Conservation (phyloP, 1,140 invertebrate species). For the Drosophila nikananu region DNA sequence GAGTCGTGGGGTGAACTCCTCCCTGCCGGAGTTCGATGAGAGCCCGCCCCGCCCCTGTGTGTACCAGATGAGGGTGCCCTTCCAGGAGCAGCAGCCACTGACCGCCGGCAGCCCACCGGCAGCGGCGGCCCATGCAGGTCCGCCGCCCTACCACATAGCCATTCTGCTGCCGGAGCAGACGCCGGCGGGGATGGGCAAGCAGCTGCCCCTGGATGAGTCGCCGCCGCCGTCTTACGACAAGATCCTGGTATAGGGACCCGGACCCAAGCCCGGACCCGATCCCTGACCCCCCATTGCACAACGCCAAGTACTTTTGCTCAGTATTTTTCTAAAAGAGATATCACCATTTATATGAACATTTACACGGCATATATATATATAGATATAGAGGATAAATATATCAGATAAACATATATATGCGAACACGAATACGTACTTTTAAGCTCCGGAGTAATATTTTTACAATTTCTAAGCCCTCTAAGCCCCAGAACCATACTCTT, state of each 20-base stretch:
- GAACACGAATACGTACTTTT: conserved; percentile 59
- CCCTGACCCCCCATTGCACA: conserved; percentile 39
- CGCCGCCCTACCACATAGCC: conserved; percentile 88
- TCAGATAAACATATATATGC: conserved; percentile 47
- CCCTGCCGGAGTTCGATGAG: conserved; percentile 4
- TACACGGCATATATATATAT: conserved; percentile 59
- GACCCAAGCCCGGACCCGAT: conserved; percentile 49
- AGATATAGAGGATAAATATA: conserved; percentile 57
- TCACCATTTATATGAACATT: conserved; percentile 79
- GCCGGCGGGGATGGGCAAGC: conserved; percentile 60
- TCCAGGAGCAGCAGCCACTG: conserved; percentile 57
- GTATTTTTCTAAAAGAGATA: conserved; percentile 79
- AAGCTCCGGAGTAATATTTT: conserved; percentile 64
- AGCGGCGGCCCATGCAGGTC: conserved; percentile 61
- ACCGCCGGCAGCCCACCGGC: conserved; percentile 23
- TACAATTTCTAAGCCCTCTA: conserved; percentile 68
- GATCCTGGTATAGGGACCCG: conserved; percentile 85
- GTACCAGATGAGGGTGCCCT: conserved; percentile 60
- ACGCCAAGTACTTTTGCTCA: conserved; percentile 71
- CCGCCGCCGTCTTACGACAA: conserved; percentile 88
- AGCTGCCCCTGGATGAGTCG: conserved; percentile 85
- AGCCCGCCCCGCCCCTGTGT: conserved; percentile 39
- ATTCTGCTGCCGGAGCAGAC: conserved; percentile 87
- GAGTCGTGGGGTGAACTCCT: conserved; percentile 45
- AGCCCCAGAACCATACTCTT: conserved; percentile 27